Evolutionary conservation across 2,113 vertebrate species (phyloP).

Genomic region (Anguilla rostrata): DNA sequence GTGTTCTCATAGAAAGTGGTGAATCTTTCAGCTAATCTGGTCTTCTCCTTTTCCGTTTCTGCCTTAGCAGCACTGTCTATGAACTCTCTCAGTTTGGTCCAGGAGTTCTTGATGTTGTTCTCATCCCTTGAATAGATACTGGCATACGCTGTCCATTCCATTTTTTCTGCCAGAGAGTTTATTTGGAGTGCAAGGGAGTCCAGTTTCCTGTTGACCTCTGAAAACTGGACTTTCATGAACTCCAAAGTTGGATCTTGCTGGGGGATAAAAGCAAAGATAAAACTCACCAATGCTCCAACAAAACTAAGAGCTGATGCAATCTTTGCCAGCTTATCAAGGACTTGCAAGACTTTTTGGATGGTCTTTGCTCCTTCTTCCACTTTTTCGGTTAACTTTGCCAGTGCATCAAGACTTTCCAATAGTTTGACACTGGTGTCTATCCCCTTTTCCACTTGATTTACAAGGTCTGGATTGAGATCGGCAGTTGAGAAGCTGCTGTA

Average conservation of each 20-base stretch:
- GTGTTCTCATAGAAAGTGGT: too few species aligned
- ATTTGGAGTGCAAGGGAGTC: conserved; percentile 8
- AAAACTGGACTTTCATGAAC: conserved; percentile 17
- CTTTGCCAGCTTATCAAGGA: background rate
- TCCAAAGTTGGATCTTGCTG: background rate
- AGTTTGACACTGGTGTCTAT: background rate
- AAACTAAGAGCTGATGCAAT: conserved; percentile 6
- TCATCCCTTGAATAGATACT: too few species aligned
- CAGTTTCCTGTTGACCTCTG: conserved; percentile 21
- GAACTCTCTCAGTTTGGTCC: too few species aligned
- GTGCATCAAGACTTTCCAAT: too few species aligned
- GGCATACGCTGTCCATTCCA: too few species aligned
- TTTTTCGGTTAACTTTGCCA: too few species aligned
- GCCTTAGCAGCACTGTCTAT: too few species aligned
- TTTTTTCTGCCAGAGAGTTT: too few species aligned
- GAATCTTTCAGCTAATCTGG: too few species aligned
- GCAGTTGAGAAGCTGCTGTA: too few species aligned
- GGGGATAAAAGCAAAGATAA: conserved; percentile 20
- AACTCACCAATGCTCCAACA: background rate
- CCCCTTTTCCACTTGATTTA: background rate
- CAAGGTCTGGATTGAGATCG: background rate
- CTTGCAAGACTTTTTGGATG: background rate
- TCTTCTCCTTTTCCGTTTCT: too few species aligned
- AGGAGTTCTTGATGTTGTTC: too few species aligned
- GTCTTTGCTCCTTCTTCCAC: background rate